Conservation (phyloP, 2,113 vertebrate species). For the Phyllostomus hastatus region DNA sequence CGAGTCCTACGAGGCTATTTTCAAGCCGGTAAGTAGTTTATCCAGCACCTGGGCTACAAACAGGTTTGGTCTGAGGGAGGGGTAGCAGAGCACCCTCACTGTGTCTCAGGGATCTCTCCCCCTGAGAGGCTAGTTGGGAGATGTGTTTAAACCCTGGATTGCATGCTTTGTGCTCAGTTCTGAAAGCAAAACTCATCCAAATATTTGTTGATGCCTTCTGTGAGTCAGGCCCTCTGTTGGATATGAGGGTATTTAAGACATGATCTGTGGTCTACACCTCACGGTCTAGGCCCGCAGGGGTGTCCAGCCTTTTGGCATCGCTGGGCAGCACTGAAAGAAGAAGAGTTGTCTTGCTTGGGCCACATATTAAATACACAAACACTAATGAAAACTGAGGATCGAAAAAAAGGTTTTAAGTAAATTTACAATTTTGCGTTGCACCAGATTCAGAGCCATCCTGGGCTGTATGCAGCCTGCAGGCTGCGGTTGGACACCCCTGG, state of each 20-base stretch:
- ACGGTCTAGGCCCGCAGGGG: neutral
- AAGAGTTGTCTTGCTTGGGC: too few species aligned
- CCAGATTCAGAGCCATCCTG: too few species aligned
- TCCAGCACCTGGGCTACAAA: neutral
- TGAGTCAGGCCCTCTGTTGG: neutral
- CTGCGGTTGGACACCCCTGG: too few species aligned
- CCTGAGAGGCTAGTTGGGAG: rapidly evolving
- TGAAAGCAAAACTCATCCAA: neutral
- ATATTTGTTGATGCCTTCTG: neutral
- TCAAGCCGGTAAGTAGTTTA: conserved; percentile 90
- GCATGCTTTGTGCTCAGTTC: neutral
- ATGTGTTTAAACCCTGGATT: neutral
- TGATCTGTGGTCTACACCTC: neutral
- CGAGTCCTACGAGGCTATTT: conserved; percentile 98
- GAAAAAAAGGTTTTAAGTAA: too few species aligned
- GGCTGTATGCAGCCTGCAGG: too few species aligned
- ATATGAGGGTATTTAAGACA: neutral
- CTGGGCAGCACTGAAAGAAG: too few species aligned
- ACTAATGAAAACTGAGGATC: too few species aligned
- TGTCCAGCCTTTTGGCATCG: too few species aligned
- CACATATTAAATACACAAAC: too few species aligned
- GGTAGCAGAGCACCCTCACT: neutral
- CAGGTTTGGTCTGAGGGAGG: neutral
- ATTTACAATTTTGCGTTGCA: too few species aligned
- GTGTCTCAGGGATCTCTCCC: neutral